phyloP scores from a whole-genome alignment of 2,797 vertebrate genomes.

The Chloroceryle inda region DNA sequence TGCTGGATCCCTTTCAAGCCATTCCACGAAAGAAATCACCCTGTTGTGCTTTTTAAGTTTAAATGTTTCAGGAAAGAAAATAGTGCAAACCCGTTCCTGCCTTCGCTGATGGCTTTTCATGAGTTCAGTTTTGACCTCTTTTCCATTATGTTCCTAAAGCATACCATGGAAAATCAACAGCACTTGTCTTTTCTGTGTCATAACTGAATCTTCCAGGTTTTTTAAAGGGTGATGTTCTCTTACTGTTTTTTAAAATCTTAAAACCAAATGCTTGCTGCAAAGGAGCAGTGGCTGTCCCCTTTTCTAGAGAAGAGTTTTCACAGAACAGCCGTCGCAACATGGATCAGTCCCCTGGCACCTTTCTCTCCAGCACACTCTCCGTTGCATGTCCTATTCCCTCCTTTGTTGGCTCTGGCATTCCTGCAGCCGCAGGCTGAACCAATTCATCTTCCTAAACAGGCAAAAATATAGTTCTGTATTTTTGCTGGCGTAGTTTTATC shows the following conservation, averaged over 20 bases:
- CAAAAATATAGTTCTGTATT: neutral
- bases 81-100: neutral
- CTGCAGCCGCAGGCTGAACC: neutral
- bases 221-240: neutral
- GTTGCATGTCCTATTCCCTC: neutral
- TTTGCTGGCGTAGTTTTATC: constrained; percentile 5
- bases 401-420: neutral
- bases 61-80: constrained; percentile 6
- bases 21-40: neutral
- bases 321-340: neutral
- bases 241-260: neutral
- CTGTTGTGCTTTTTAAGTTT: neutral
- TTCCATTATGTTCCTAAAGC: neutral
- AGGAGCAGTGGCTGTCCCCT: neutral
- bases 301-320: neutral
- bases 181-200: neutral
- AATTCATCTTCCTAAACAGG: constrained; percentile 1
- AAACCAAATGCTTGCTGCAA: neutral
- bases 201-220: neutral
- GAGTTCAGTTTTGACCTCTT: neutral
- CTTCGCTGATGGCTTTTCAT: neutral
- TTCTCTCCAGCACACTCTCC: neutral
- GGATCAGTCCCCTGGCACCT: neutral
- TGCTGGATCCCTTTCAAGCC: neutral
- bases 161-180: neutral